Conservation (phyloP, 2,888 invertebrate genomes). For the Zootermopsis nevadensis region DNA sequence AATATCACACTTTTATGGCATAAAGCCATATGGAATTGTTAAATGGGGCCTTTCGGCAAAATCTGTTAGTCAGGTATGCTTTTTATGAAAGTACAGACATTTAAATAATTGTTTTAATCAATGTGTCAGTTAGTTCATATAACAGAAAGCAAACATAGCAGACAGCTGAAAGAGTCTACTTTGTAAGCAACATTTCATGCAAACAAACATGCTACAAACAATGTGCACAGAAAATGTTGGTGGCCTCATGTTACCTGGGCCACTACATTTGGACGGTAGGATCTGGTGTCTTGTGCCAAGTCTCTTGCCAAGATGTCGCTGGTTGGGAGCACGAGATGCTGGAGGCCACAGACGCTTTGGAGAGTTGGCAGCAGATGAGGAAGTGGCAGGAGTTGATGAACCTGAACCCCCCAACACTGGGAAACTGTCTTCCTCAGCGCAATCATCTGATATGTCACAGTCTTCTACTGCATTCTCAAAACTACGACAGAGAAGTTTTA, state of each 20-base stretch:
- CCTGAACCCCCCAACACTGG: slow-evolving; percentile 56
- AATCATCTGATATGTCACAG: slow-evolving; percentile 47
- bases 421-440: slow-evolving; percentile 50
- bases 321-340: slow-evolving; percentile 53
- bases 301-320: slow-evolving; percentile 65
- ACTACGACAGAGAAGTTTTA: slow-evolving; percentile 51
- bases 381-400: slow-evolving; percentile 70
- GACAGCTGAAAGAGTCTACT: background rate
- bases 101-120: too few relatives aligned
- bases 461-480: slow-evolving; percentile 52
- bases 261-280: slow-evolving; percentile 68
- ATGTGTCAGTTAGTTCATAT: too few relatives aligned
- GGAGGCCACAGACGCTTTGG: slow-evolving; percentile 69
- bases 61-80: too few relatives aligned
- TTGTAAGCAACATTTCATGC: background rate
- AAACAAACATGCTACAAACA: slow-evolving; percentile 9
- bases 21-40: too few relatives aligned
- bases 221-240: background rate
- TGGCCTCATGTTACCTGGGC: slow-evolving; percentile 57
- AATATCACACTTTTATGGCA: too few relatives aligned
- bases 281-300: slow-evolving; percentile 65
- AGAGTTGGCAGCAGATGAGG: slow-evolving; percentile 72
- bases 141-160: too few relatives aligned
- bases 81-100: too few relatives aligned
- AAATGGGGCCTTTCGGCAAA: too few relatives aligned